Evolutionary conservation across 2,113 vertebrate genomes (phyloP).

Genomic region (Siniperca chuatsi): DNA sequence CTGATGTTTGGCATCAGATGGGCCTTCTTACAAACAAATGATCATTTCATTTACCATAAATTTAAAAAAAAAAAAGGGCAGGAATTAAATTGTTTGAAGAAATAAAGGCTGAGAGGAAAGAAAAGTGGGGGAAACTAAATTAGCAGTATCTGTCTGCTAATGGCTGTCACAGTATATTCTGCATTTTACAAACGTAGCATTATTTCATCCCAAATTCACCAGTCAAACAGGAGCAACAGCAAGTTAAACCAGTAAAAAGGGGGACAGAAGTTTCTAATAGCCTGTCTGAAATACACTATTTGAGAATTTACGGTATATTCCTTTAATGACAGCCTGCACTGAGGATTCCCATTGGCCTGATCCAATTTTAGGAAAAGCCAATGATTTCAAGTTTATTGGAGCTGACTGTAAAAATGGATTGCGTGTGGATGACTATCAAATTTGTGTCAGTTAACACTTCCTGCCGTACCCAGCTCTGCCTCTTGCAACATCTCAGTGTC

Average conservation of each 20-base stretch:
- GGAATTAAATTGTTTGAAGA: no score
- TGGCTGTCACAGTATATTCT: neutral
- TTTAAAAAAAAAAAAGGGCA: neutral
- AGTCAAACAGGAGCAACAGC: neutral
- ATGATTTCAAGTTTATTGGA: conserved; percentile 1
- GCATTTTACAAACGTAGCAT: neutral
- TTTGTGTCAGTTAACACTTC: conserved; percentile 32
- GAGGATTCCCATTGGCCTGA: neutral
- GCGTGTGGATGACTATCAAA: conserved; percentile 14
- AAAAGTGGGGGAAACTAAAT: neutral
- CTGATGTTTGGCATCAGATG: neutral
- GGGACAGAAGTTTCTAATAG: neutral
- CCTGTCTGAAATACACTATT: neutral
- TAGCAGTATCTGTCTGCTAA: no score
- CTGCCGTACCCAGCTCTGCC: neutral
- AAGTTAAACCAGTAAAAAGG: no score
- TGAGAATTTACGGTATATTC: neutral
- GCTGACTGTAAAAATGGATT: conserved; percentile 9
- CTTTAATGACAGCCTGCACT: neutral
- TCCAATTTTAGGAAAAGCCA: neutral
- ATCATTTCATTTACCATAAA: neutral
- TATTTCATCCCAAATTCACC: neutral
- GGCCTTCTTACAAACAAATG: neutral
- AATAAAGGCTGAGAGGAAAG: neutral
- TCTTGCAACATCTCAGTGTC: conserved; percentile 34